These are phyloP conservation scores for Centropus unirufus DNA, from an alignment of 2,113 vertebrate species.

Conservation along the genomic window DNA sequence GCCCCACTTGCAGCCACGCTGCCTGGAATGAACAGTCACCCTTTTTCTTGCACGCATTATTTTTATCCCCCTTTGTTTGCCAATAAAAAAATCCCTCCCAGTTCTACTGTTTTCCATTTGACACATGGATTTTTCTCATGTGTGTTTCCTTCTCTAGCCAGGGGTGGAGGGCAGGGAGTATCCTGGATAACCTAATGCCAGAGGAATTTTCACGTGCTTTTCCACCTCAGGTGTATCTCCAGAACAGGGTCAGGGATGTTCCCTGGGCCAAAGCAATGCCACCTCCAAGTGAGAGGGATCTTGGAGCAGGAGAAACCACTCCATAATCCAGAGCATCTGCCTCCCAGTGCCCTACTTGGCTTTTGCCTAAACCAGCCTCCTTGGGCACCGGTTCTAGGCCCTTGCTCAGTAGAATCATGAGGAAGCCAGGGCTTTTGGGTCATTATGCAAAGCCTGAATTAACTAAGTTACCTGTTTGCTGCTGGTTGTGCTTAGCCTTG, in stretches of 20 bases:
- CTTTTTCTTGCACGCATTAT: conserved; percentile 26
- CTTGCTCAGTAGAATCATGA: rapidly evolving
- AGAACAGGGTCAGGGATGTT: background rate
- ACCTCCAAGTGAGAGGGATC: rapidly evolving
- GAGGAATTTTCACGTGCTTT: conserved; percentile 30
- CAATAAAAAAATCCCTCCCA: background rate
- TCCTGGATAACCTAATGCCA: background rate
- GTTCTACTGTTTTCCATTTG: conserved; percentile 28
- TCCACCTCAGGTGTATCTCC: background rate
- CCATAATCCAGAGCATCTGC: rapidly evolving
- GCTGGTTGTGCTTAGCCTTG: background rate
- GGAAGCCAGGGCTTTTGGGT: rapidly evolving
- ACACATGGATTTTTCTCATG: background rate
- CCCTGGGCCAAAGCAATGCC: rapidly evolving
- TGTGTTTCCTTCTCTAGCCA: background rate
- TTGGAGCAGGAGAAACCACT: rapidly evolving
- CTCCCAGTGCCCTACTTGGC: background rate
- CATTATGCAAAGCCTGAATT: rapidly evolving
- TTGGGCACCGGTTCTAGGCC: background rate
- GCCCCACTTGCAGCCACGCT: no score
- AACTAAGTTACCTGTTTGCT: no score
- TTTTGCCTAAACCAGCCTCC: rapidly evolving
- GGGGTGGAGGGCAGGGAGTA: background rate
- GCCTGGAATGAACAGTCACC: conserved; percentile 10
- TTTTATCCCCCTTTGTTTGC: conserved; percentile 57